These are phyloP conservation scores for Syngnathus typhle DNA, from an alignment of 2,113 vertebrate species.

Conservation along the genomic window DNA sequence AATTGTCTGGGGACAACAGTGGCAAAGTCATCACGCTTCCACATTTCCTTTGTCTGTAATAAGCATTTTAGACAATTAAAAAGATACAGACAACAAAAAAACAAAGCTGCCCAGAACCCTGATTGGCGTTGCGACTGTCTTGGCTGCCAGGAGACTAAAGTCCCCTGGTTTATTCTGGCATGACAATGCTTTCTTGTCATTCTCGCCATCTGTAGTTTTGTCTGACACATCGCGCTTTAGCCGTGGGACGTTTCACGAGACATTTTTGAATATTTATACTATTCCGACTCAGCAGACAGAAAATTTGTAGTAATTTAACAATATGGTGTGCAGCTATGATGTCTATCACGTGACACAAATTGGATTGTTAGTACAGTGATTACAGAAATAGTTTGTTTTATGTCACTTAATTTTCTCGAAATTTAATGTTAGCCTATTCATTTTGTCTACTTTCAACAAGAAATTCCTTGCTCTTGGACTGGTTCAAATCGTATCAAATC, in stretches of 20 bases:
- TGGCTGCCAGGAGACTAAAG: slow-evolving; percentile 4
- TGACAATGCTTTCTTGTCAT: neutral
- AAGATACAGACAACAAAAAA: neutral
- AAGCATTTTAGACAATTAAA: neutral
- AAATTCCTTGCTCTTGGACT: too few relatives aligned
- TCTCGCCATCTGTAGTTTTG: slow-evolving; percentile 1
- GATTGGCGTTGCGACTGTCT: slow-evolving; percentile 11
- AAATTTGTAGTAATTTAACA: neutral
- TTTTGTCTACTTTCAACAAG: too few relatives aligned
- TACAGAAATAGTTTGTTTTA: neutral
- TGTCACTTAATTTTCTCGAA: neutral
- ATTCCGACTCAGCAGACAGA: neutral
- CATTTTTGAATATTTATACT: neutral
- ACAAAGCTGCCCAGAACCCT: neutral
- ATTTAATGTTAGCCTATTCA: neutral
- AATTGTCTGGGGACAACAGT: slow-evolving; percentile 14
- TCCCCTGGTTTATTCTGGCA: neutral
- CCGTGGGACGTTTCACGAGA: neutral
- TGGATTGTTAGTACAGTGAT: neutral
- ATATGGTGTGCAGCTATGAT: neutral
- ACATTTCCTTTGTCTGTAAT: neutral
- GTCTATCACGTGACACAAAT: neutral
- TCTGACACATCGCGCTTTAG: neutral
- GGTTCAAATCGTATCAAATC: neutral
- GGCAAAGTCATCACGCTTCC: neutral